These are phyloP conservation scores for Pantelozetes paolii DNA, from an alignment of 2,888 invertebrate genomes.

Conservation along the genomic window DNA sequence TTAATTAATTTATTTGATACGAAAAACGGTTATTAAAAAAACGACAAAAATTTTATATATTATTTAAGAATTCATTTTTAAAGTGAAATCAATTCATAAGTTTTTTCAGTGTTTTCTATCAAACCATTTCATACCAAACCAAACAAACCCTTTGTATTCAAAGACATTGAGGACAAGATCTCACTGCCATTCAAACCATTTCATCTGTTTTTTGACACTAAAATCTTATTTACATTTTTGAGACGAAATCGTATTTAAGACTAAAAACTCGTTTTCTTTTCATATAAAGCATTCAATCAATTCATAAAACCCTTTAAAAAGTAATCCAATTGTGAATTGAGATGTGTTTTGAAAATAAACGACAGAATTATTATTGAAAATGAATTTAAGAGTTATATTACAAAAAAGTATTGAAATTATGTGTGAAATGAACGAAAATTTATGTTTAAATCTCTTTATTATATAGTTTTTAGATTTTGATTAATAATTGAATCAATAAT, in stretches of 20 bases:
- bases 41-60: too few species aligned
- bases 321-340: not conserved
- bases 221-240: conserved; percentile 3
- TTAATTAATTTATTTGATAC: not conserved
- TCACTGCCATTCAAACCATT: conserved; percentile 21
- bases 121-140: too few species aligned
- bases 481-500: too few species aligned
- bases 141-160: not conserved
- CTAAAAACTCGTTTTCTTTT: not conserved
- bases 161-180: conserved; percentile 13
- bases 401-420: too few species aligned
- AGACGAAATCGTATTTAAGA: not conserved
- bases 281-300: conserved; percentile 10
- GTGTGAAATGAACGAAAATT: too few species aligned
- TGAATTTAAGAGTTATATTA: too few species aligned
- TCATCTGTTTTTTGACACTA: not conserved
- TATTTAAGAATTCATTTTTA: too few species aligned
- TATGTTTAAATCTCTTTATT: too few species aligned
- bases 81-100: not conserved
- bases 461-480: too few species aligned
- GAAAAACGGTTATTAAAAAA: too few species aligned
- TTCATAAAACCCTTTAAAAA: not conserved
- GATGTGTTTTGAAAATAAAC: not conserved
- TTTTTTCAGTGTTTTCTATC: not conserved
- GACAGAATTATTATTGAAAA: too few species aligned